Evolutionary conservation across 2,888 invertebrate genomes (phyloP).

Genomic region (Tipula confusa): DNA sequence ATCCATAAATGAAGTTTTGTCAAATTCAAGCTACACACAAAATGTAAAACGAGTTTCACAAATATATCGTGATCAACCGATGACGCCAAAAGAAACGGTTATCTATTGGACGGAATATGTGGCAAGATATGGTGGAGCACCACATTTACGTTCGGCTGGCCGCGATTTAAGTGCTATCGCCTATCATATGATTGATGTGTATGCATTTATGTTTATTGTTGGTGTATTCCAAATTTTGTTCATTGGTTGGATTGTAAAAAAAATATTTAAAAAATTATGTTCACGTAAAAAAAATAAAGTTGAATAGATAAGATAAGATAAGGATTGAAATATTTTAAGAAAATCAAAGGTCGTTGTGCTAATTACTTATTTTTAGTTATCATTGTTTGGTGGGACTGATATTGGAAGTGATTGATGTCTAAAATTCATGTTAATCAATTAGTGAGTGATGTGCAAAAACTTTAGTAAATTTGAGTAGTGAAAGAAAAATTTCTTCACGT

Average conservation of each 20-base stretch:
- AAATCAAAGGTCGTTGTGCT: background rate
- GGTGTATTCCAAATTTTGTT: background rate
- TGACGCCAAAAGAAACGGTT: constrained; percentile 50
- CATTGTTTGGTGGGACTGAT: too few relatives aligned
- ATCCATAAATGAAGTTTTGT: constrained; percentile 36
- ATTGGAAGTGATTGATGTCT: too few relatives aligned
- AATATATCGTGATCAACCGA: constrained; percentile 51
- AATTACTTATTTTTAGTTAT: too few relatives aligned
- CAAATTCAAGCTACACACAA: background rate
- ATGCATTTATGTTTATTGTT: background rate
- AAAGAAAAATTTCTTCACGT: too few relatives aligned
- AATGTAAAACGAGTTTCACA: constrained; percentile 46
- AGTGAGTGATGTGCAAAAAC: too few relatives aligned
- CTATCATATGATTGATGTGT: constrained; percentile 50
- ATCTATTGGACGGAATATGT: constrained; percentile 54
- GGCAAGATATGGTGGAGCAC: constrained; percentile 50
- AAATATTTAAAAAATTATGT: background rate
- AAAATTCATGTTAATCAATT: too few relatives aligned
- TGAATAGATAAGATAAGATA: background rate
- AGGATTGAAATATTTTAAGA: background rate
- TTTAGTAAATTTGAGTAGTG: too few relatives aligned
- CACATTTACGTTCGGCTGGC: constrained; percentile 49
- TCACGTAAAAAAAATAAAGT: background rate
- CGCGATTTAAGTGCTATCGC: constrained; percentile 47
- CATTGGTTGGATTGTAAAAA: background rate